A percentile compares a stretch with the other conserved stretches of the same genome.
These are phyloP conservation scores for Alloplasta piceator DNA, from an alignment of 2,888 invertebrate species.

Conservation along the genomic window DNA sequence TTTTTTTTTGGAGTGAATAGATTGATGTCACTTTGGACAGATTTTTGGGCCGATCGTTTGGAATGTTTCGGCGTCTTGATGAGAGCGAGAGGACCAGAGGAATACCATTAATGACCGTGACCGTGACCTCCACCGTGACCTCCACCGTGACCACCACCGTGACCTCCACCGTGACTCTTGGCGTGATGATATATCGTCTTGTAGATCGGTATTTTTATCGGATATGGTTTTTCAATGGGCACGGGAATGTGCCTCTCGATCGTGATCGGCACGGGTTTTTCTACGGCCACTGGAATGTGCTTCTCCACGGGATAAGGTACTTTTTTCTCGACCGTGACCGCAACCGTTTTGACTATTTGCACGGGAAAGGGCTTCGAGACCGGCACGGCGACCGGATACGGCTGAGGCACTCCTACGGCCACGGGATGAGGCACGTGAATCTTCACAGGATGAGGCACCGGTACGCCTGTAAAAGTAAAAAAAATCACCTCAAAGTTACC, in stretches of 20 bases:
- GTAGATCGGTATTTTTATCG: constrained; percentile 89
- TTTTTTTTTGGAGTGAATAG: constrained; percentile 1
- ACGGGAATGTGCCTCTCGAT: constrained; percentile 88
- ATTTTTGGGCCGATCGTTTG: not conserved
- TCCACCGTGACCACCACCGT: constrained; percentile 5
- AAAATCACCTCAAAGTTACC: not conserved
- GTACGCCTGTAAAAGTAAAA: constrained; percentile 81
- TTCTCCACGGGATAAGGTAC: constrained; percentile 89
- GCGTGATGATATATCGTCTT: constrained; percentile 89
- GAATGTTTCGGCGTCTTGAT: not conserved
- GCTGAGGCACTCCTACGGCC: constrained; percentile 86
- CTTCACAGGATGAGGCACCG: constrained; percentile 86
- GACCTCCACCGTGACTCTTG: constrained; percentile 80
- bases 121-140: constrained; percentile 51
- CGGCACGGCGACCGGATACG: constrained; percentile 88
- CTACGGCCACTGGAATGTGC: constrained; percentile 87
- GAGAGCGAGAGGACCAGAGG: not conserved
- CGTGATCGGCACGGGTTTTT: constrained; percentile 88
- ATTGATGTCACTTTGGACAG: not conserved
- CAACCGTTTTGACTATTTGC: constrained; percentile 88
- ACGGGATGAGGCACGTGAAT: constrained; percentile 86
- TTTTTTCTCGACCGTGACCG: constrained; percentile 89
- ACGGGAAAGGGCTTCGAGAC: constrained; percentile 89
- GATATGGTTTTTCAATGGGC: constrained; percentile 88
- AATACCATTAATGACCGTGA: constrained; percentile 31